Evolutionary conservation across 2,797 vertebrate species (phyloP).

Genomic region (Petrocephalus sullivani): DNA sequence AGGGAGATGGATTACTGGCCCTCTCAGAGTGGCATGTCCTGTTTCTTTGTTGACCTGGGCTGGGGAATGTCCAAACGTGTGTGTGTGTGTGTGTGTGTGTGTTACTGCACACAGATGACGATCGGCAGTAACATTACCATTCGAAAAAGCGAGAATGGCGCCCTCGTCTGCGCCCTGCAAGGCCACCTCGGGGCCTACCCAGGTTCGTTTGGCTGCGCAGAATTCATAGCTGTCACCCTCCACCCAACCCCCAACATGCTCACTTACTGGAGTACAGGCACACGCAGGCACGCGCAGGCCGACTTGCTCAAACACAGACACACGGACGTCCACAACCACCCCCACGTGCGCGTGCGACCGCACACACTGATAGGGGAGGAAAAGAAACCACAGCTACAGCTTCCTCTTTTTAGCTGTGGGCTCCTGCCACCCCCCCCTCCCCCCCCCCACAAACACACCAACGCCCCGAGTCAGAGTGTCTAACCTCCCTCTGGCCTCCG

Average conservation of each 20-base stretch:
- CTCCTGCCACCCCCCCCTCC: neutral
- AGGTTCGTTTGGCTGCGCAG: constrained; percentile 17
- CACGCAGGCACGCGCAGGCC: neutral
- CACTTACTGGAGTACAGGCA: neutral
- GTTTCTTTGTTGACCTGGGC: too few relatives aligned
- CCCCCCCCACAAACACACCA: neutral
- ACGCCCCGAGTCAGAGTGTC: neutral
- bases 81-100: too few relatives aligned
- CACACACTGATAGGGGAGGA: neutral
- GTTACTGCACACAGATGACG: neutral
- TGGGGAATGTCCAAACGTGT: neutral
- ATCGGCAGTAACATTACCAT: neutral
- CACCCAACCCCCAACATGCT: neutral
- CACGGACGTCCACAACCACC: neutral
- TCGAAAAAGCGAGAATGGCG: neutral
- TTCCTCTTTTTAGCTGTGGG: neutral
- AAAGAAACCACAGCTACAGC: neutral
- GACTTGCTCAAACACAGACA: neutral
- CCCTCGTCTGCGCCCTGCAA: constrained; percentile 25
- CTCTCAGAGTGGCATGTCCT: constrained; percentile 47
- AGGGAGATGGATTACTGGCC: constrained; percentile 50
- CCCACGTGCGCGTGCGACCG: neutral
- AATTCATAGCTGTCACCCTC: neutral
- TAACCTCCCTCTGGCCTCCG: constrained; percentile 3
- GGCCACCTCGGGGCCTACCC: neutral